Conservation (phyloP, 2,113 vertebrate species). For the Candoia aspera region DNA sequence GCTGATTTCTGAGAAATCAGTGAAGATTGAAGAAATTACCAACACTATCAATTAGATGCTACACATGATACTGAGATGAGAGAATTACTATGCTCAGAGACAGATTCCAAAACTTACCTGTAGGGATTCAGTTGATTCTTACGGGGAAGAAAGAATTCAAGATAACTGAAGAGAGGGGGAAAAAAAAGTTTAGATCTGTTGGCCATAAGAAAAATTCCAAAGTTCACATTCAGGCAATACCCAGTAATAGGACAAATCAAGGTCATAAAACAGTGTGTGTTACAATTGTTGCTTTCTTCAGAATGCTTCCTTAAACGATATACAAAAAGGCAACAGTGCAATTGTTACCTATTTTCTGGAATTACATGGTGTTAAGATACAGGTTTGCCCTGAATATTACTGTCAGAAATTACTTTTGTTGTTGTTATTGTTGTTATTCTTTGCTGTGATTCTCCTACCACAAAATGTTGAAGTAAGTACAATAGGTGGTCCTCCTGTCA, state of each 20-base stretch:
- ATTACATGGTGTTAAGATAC: neutral
- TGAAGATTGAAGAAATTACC: neutral
- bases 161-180: neutral
- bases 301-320: too few species aligned
- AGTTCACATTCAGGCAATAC: neutral
- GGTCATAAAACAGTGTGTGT: neutral
- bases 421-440: too few species aligned
- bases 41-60: neutral
- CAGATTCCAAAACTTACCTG: neutral
- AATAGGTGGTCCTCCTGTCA: neutral
- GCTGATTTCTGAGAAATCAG: constrained; percentile 9
- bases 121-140: neutral
- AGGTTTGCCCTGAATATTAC: neutral
- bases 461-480: neutral
- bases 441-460: neutral
- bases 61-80: neutral
- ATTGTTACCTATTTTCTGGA: neutral
- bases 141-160: neutral
- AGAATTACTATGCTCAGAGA: neutral
- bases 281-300: too few species aligned
- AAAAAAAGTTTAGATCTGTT: neutral
- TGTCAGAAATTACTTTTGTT: neutral
- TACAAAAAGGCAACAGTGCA: too few species aligned
- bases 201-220: neutral
- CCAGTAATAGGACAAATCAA: neutral